These are phyloP conservation scores for Cephalopholis sonnerati DNA, from an alignment of 2,113 vertebrate genomes.

Conservation along the genomic window DNA sequence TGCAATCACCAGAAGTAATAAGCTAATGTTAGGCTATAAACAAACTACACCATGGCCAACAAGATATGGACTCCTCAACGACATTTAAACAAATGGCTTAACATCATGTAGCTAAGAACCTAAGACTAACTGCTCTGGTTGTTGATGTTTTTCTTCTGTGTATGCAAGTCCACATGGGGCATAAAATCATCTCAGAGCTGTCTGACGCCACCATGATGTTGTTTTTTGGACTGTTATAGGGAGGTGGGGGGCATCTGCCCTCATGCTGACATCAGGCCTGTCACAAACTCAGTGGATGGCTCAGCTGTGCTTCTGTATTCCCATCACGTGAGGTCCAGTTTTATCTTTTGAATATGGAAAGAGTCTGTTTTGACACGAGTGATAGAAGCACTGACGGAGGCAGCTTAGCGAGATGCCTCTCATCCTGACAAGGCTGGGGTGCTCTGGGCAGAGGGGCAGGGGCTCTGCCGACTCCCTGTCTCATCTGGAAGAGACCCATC, in stretches of 20 bases:
- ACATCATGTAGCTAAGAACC: background rate
- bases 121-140: background rate
- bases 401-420: slow-evolving; percentile 74
- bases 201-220: slow-evolving; percentile 37
- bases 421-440: slow-evolving; percentile 74
- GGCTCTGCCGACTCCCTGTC: slow-evolving; percentile 70
- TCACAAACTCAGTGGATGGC: slow-evolving; percentile 53
- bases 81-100: background rate
- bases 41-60: background rate
- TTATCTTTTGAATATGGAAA: slow-evolving; percentile 79
- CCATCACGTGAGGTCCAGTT: slow-evolving; percentile 62
- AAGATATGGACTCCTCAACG: background rate
- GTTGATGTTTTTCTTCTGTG: slow-evolving; percentile 1
- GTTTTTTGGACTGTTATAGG: slow-evolving; percentile 36
- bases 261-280: slow-evolving; percentile 58
- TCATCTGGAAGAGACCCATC: slow-evolving; percentile 71
- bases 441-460: slow-evolving; percentile 72
- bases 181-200: slow-evolving; percentile 41
- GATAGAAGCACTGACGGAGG: slow-evolving; percentile 75
- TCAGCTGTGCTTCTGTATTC: slow-evolving; percentile 57
- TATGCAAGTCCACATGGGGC: background rate
- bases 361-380: slow-evolving; percentile 74
- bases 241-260: slow-evolving; percentile 27
- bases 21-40: too few relatives aligned
- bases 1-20: too few relatives aligned